phyloP scores from a whole-genome alignment of 1,140 invertebrate species.

The Lepidurus apus region DNA sequence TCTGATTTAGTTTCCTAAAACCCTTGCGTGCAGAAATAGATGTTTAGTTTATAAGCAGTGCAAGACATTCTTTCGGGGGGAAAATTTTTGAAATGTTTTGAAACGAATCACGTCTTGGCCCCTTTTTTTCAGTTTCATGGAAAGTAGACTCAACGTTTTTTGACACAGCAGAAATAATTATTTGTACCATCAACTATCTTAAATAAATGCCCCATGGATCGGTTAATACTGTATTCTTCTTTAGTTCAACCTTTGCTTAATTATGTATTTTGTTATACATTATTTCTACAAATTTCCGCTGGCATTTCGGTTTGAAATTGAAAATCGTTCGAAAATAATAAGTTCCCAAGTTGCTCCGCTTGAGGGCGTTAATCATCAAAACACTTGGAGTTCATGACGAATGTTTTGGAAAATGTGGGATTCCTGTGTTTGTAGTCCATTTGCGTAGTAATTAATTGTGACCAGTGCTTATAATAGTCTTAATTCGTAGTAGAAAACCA shows the following conservation, averaged over 20 bases:
- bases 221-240: not conserved
- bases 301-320: too few species aligned
- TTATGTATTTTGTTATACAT: too few species aligned
- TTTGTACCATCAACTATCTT: not conserved
- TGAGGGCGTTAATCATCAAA: not conserved
- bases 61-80: not conserved
- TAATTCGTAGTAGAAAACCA: slow-evolving; percentile 2
- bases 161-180: not conserved
- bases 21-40: slow-evolving; percentile 7
- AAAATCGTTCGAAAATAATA: not conserved
- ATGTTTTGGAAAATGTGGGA: slow-evolving; percentile 7
- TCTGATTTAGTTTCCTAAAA: not conserved
- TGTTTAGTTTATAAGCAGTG: slow-evolving; percentile 2
- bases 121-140: not conserved
- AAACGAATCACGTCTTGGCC: not conserved
- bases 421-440: not conserved
- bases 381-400: not conserved
- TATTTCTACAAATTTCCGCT: too few species aligned
- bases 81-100: not conserved
- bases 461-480: slow-evolving; percentile 1
- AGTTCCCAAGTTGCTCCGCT: not conserved
- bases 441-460: slow-evolving; percentile 12
- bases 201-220: not conserved
- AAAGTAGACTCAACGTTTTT: not conserved
- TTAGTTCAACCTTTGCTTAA: too few species aligned